phyloP scores from a whole-genome alignment of 1,140 invertebrate genomes.

The Trachymyrmex cornetzi region DNA sequence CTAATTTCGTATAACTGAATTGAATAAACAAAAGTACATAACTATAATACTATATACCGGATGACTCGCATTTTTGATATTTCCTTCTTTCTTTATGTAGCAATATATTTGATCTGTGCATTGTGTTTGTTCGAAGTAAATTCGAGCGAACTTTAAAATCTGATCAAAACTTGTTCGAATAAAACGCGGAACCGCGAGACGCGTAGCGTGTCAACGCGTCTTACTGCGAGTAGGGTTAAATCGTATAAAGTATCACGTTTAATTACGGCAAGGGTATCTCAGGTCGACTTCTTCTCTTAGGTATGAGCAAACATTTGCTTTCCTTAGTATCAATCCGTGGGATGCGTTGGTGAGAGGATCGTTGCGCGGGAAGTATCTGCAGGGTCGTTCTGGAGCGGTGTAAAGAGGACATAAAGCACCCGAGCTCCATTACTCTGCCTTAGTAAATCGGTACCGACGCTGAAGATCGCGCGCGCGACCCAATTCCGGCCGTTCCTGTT shows the following conservation, averaged over 20 bases:
- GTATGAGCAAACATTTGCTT: slow-evolving; percentile 66
- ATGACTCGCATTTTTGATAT: not conserved
- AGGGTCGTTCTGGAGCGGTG: slow-evolving; percentile 56
- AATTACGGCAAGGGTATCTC: slow-evolving; percentile 38
- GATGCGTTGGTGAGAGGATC: slow-evolving; percentile 15
- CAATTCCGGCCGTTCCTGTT: slow-evolving; percentile 71
- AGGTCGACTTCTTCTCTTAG: slow-evolving; percentile 59
- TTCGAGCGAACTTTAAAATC: slow-evolving; percentile 1
- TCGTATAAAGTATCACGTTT: slow-evolving; percentile 37
- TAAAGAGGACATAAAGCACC: slow-evolving; percentile 68
- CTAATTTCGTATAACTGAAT: not conserved
- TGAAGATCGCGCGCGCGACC: slow-evolving; percentile 69
- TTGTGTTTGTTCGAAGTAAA: not conserved
- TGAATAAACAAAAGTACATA: not conserved
- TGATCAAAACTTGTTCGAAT: slow-evolving; percentile 9
- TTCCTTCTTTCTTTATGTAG: not conserved
- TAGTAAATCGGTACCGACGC: slow-evolving; percentile 66
- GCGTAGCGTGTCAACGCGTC: not conserved
- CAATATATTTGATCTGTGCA: not conserved
- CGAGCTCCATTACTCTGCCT: slow-evolving; percentile 71
- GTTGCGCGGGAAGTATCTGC: slow-evolving; percentile 57
- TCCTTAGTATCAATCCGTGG: slow-evolving; percentile 63
- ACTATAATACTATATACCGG: not conserved
- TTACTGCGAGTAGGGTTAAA: slow-evolving; percentile 34
- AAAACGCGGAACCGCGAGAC: slow-evolving; percentile 1